Evolutionary conservation across 2,797 vertebrate genomes (phyloP).

Genomic region (Sebastiscus tertius): DNA sequence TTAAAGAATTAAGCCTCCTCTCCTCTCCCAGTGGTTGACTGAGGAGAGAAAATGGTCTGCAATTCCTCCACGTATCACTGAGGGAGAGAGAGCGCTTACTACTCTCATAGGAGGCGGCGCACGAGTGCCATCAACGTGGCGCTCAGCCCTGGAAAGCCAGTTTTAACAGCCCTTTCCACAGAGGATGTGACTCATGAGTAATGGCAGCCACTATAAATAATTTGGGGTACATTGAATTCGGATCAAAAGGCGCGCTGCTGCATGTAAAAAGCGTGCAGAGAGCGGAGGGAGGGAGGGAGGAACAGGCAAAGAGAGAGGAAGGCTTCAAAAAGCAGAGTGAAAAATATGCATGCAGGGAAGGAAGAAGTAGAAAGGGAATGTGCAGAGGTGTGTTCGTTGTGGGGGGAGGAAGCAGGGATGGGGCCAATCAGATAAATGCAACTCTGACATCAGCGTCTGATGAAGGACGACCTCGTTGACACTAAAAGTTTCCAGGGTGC

Average conservation of each 20-base stretch:
- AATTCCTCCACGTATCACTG: not conserved
- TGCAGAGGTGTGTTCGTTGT: not conserved
- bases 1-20: not conserved
- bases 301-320: not conserved
- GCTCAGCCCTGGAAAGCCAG: constrained; percentile 21
- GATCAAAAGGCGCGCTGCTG: constrained; percentile 50
- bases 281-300: not conserved
- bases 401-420: not conserved
- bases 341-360: not conserved
- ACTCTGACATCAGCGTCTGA: constrained; percentile 15
- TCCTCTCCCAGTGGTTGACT: not conserved
- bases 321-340: constrained; percentile 15
- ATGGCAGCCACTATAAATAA: constrained; percentile 48
- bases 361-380: constrained; percentile 4
- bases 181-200: constrained; percentile 44
- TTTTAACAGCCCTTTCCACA: constrained; percentile 33
- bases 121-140: constrained; percentile 9
- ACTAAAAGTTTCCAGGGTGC: not conserved
- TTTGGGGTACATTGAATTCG: constrained; percentile 43
- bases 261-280: constrained; percentile 18
- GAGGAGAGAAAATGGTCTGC: constrained; percentile 18
- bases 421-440: constrained; percentile 2
- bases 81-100: constrained; percentile 10
- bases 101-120: constrained; percentile 15
- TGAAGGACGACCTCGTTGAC: not conserved